Evolutionary conservation across 2,113 vertebrate species (phyloP).

Genomic region (Cyanoderma ruficeps): DNA sequence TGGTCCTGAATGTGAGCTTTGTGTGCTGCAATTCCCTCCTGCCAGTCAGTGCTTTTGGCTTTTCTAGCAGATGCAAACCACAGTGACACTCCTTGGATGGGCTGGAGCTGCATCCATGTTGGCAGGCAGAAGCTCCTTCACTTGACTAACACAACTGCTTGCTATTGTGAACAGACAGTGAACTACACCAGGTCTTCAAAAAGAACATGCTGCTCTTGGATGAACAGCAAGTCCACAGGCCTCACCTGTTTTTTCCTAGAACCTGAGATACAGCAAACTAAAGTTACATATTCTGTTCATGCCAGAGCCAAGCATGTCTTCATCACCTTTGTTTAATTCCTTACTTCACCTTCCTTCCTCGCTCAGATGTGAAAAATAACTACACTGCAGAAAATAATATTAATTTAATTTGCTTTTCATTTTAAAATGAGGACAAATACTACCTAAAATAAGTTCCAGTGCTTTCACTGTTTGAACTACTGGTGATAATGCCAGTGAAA

Average conservation of each 20-base stretch:
- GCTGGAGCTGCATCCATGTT: background rate
- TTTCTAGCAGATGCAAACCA: background rate
- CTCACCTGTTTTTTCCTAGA: background rate
- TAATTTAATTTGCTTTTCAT: background rate
- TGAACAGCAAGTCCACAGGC: background rate
- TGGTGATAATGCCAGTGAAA: conserved; percentile 5
- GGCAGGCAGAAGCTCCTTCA: background rate
- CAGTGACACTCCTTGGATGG: background rate
- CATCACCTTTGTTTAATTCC: background rate
- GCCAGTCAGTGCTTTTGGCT: background rate
- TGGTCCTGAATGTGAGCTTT: background rate
- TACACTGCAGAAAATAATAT: background rate
- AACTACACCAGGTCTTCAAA: background rate
- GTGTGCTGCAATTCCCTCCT: background rate
- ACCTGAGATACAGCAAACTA: background rate
- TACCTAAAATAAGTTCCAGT: background rate
- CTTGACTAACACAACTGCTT: background rate
- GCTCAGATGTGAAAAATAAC: background rate
- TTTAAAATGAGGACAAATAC: background rate
- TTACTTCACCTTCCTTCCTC: background rate
- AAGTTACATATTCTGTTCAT: background rate
- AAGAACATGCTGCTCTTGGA: background rate
- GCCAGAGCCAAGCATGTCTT: background rate
- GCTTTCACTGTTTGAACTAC: conserved; percentile 15
- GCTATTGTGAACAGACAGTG: background rate